These are phyloP conservation scores for Clytia hemisphaerica DNA, from an alignment of 30 jellyfish, hydroid and myxozoan species.

Conservation along the genomic window DNA sequence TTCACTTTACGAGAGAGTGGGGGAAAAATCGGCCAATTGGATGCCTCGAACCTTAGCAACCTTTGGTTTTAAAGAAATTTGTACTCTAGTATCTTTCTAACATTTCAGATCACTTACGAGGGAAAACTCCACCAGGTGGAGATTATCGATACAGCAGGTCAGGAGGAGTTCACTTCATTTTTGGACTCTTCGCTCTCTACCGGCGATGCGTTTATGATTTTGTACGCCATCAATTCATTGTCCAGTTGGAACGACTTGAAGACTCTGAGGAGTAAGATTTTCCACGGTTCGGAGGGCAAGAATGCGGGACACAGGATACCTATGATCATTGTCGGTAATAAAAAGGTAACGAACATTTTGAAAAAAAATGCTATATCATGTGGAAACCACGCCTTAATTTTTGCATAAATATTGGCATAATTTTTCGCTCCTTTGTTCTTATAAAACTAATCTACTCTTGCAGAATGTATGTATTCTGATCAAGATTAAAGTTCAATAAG, in stretches of 20 bases:
- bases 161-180: conserved; percentile 88
- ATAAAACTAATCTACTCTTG: too few relatives aligned
- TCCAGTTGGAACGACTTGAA: conserved; percentile 88
- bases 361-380: too few relatives aligned
- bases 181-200: conserved; percentile 88
- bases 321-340: conserved; percentile 81
- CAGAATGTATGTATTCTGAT: too few relatives aligned
- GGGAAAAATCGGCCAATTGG: background rate
- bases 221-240: conserved; percentile 78
- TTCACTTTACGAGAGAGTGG: background rate
- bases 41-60: background rate
- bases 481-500: too few relatives aligned
- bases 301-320: conserved; percentile 41
- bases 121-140: conserved; percentile 79
- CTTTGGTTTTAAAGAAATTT: background rate
- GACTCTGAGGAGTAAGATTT: conserved; percentile 52
- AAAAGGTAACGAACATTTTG: too few relatives aligned
- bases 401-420: too few relatives aligned
- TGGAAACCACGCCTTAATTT: too few relatives aligned
- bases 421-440: too few relatives aligned
- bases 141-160: conserved; percentile 95
- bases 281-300: conserved; percentile 2
- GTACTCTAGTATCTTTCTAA: background rate
- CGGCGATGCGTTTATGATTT: conserved; percentile 90
- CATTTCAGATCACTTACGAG: conserved; percentile 41